Evolutionary conservation across 2,888 invertebrate genomes (phyloP), one percentile per base, ranked within the genome.

Genomic region (Crepidodera aurea): DNA sequence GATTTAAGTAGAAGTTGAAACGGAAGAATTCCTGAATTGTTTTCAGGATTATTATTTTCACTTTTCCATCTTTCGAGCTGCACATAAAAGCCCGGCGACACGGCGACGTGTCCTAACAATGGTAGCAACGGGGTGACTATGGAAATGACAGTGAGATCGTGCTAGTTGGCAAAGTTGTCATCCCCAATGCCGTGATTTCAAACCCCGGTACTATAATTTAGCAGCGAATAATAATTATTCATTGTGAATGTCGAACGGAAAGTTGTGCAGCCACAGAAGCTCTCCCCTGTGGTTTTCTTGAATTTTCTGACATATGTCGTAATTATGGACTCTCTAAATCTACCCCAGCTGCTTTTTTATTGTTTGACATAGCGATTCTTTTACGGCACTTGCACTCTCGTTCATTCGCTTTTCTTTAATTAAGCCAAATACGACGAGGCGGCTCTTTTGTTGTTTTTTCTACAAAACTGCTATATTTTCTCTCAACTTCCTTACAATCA

Each of bases 221-320:
- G 55, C 66, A 58, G 70, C 65, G 71, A 70, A 77, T 77, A 76
- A 75, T 76, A 77, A 76, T 76, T 75, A 75, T 74, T 76, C 76
- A 75, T 76, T 76, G 75, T 76, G 67, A 58, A 22, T 44, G 64
- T 50, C 63, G 60, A 63, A 68, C 66, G 63, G 65, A 64, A 69
- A 68, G 66, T 71, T 71, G 73, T 72, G 62, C 50, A 71, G 72
- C 76, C 75, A 62, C 76, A 77, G 75, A 75, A 75, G 71, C 71
- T 75, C 75, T 76, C 78, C 78, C 78, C 77, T 76, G 77, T 71
- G 78, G 76, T 77, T 77, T 77, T 75, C 76, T 77, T 73, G 75
- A 74, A 77, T 77, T 77, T 77, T 74, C 76, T 74, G 74, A 75
- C 78, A 78, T 78, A 78, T 78, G 78, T 76, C 77, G 75, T 77